Base-by-base conservation (phyloP, 1,140 invertebrate species). In the Drosophila persimilis region DNA sequence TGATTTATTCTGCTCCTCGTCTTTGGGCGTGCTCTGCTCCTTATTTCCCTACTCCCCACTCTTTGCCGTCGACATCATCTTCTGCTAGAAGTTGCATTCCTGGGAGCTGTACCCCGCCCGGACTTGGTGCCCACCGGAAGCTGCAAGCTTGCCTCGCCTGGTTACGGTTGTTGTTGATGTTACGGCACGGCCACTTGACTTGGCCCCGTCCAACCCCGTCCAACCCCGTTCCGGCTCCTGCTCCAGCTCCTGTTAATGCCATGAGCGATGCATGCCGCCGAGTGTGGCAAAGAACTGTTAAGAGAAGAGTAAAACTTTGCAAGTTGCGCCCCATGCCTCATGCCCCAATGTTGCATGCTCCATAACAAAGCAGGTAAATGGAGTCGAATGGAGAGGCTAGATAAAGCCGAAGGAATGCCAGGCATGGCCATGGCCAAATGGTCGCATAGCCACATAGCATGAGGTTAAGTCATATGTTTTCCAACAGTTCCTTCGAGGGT, bases 1-100 rank as follows among this genome's bases (percentile, higher is more conserved):
- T 83, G 78, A 86, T 86, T 88, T 86, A 86, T 88, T 79, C 64
- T 65, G 66, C 51, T 43, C 29, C 41, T 54, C 41, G n/a, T 43
- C 39, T 44, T 57, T 41, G n/a, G 31, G 43, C 11, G 52, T 64
- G n/a, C 8, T 41, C 17, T 9, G 13, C 26, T 35, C 17, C 15
- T 17, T 13, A 5, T 31, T 35, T 24, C 41, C 26, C 6, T 35
- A 31, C 17, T 31, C 6, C 53, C 24, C 26, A 20, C 29, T 29
- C 9, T 29, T 20, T 45, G 62, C 20, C 20, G 20, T 20, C 20
- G 20, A 20, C 66, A 69, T 57, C 39, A 56, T 70, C 31, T 15
- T 22, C 51, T 52, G 29, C 15, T 65, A 75, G 63, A 83, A 39
- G 35, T 39, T 39, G 35, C 35, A 39, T 39, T 39, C 35, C 11